Evolutionary conservation across 2,797 vertebrate species (phyloP), one percentile per base, ranked within the genome.

Genomic region (Anguilla anguilla): DNA sequence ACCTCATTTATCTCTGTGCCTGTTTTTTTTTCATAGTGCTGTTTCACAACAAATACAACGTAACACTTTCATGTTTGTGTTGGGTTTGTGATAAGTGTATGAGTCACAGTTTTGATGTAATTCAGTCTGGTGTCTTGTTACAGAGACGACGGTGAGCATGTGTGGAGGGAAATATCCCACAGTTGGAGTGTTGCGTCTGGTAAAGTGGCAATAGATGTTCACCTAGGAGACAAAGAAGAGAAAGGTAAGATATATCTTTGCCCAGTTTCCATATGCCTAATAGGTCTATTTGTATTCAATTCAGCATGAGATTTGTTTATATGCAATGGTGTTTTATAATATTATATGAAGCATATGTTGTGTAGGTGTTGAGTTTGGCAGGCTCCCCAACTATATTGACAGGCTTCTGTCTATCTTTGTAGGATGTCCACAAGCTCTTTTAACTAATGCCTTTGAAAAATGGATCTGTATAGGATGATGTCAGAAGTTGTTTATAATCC

Each of bases 131-230:
- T 90, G 31, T 89, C 7, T 85, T 89, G 72, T 87, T 91, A 59
- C 92, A 98, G 97, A 95, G 94, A 88, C 91, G 90, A 86, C 98
- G 98, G 90, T 98, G 97, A 97, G 93, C 94, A 57, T 97, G 96
- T 89, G 91, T 98, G 91, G 96, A 98, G 94, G 95, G 96, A 91
- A 95, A 95, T 89, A 89, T 98, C 91, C 97, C 97, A 64, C 95
- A 96, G 88, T 98, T 97, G 98, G 96, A 98, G 91, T 94, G 88
- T 94, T 94, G 87, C 93, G 93, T 89, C 97, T 96, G 10, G 61
- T 93, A 88, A 69, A 93, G 93, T 89, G 88, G 90, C 89, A 89
- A 88, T 87, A 92, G 91, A 91, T 91, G 49, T 88, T 89, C 93
- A 89, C 57, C 87, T 74, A 89, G 90, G 89, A 94, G 93, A 88